Conservation (phyloP, 2,113 vertebrate genomes). For the Mus spicilegus region DNA sequence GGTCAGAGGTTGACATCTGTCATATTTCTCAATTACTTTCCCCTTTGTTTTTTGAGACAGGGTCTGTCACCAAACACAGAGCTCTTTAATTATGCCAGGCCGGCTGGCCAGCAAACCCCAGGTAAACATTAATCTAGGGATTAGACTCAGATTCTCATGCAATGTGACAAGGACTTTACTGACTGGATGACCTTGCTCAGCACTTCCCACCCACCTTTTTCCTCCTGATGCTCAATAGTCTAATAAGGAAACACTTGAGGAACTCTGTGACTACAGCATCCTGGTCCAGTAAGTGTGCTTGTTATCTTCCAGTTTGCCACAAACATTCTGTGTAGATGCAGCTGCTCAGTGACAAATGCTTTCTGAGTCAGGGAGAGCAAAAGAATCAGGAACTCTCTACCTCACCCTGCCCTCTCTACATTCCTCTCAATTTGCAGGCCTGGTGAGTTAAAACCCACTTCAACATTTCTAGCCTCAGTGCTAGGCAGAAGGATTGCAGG, state of each 20-base stretch:
- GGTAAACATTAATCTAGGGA: neutral
- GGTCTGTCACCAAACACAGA: neutral
- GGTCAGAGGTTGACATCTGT: neutral
- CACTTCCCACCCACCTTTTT: neutral
- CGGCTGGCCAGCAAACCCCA: neutral
- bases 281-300: neutral
- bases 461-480: neutral
- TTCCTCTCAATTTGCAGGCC: neutral
- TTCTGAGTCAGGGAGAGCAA: neutral
- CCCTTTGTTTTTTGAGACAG: neutral
- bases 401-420: neutral
- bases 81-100: neutral
- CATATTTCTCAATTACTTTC: too few relatives aligned
- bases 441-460: neutral
- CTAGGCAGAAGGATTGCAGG: neutral
- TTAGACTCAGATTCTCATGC: neutral
- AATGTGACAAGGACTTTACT: neutral
- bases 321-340: neutral
- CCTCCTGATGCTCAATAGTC: neutral
- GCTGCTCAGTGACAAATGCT: conserved; percentile 15
- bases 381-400: neutral
- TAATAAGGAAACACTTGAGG: neutral
- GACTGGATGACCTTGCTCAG: neutral
- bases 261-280: neutral
- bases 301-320: neutral